phyloP scores from a whole-genome alignment of 2,888 invertebrate species.

The Vesta saturnalis region DNA sequence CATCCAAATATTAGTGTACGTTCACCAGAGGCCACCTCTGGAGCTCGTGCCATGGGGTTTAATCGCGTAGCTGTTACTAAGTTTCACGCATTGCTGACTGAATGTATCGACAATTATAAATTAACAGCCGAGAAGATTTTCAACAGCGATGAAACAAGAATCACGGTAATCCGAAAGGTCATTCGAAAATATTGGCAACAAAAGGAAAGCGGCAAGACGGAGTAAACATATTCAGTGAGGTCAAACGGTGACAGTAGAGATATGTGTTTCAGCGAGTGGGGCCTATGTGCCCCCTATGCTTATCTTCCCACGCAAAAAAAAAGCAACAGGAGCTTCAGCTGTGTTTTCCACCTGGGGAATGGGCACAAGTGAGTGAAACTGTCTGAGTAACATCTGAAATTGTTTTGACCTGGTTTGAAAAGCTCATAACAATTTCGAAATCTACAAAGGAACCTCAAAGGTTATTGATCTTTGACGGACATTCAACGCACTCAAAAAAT shows the following conservation, averaged over 20 bases:
- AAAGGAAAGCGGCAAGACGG: constrained; percentile 50
- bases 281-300: constrained; percentile 48
- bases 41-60: no score
- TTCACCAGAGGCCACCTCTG: neutral
- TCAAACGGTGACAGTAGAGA: constrained; percentile 21
- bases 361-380: constrained; percentile 44
- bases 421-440: constrained; percentile 44
- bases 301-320: constrained; percentile 3
- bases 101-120: constrained; percentile 1
- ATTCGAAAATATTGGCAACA: constrained; percentile 45
- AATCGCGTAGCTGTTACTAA: no score
- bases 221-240: constrained; percentile 46
- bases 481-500: constrained; percentile 46
- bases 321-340: constrained; percentile 42
- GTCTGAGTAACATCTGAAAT: constrained; percentile 52
- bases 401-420: no score
- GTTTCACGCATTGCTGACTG: neutral
- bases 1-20: neutral
- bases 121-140: no score
- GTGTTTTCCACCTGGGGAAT: constrained; percentile 47
- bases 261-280: constrained; percentile 23
- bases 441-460: constrained; percentile 40
- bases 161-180: no score
- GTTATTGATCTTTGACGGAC: constrained; percentile 43
- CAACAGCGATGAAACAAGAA: constrained; percentile 48